Base-by-base conservation (phyloP, 2,888 invertebrate genomes). In the Neocrepidodera transversa region DNA sequence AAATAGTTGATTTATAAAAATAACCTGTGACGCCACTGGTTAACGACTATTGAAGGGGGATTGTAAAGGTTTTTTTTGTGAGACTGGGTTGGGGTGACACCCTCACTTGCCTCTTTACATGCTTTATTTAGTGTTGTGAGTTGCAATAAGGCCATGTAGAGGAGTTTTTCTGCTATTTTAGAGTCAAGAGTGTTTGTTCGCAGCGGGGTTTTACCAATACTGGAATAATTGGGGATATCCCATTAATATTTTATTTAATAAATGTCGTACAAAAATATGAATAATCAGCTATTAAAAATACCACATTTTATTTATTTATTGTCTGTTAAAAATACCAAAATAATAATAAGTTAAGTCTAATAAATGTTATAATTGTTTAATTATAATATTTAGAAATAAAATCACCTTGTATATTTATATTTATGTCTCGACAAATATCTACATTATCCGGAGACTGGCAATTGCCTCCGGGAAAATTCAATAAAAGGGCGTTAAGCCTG, bases 31-130 rank as follows among this genome's bases (percentile, higher is more conserved):
- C 13, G 38, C 17, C 38, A 38, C 38, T 38, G 38, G 14, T 2
- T 1, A 38, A 38, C 2, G 38, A 17, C 14, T 16, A 7, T 16
- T 8, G 17, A 18, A 30, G 40, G 51, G 40, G 51, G 40, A 14
- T n/a, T 28, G 28, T n/a, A 40, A 28, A 7, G 40, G 18, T 7
- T 28, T 28, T 51, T 51, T 42, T 10, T 51, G 3, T 38, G 51
- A 8, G 38, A 38, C 36, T 38, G 20, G 38, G 38, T 10, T 30
- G 40, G 40, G 38, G 51, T 5, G 28, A 38, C 14, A 17, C 14
- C 51, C 51, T 40, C 40, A 17, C 17, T 51, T 36, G 49, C 35
- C 49, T 49, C 20, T 35, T 48, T 50, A 50, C 50, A 38, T 26
- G 38, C 16, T 50, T 50, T 50, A 50, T 50, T 50, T 38, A 38